Evolutionary conservation across 2,888 invertebrate species (phyloP).

Genomic region (Nyleta sp.): DNA sequence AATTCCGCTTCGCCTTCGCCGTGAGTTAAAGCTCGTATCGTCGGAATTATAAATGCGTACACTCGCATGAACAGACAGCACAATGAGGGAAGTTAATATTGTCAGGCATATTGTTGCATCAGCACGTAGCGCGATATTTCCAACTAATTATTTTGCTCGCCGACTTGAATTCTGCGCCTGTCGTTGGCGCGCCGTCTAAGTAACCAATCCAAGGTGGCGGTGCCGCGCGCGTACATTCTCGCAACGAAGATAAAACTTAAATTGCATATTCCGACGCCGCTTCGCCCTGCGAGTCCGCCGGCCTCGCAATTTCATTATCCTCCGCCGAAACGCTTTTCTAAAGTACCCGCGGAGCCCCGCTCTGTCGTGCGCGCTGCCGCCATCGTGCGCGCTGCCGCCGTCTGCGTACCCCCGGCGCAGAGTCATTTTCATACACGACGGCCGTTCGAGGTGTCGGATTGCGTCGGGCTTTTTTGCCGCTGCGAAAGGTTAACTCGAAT

Average conservation of each 20-base stretch:
- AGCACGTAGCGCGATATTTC: constrained; percentile 54
- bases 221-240: constrained; percentile 53
- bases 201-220: constrained; percentile 63
- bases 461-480: constrained; percentile 33
- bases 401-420: constrained; percentile 37
- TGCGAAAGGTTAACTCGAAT: constrained; percentile 23
- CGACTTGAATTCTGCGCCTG: constrained; percentile 60
- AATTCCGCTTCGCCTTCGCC: constrained; percentile 19
- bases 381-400: constrained; percentile 21
- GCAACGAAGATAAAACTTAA: constrained; percentile 63
- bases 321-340: constrained; percentile 59
- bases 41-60: constrained; percentile 32
- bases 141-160: constrained; percentile 62
- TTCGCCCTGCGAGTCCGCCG: constrained; percentile 58
- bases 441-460: constrained; percentile 41
- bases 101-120: constrained; percentile 56
- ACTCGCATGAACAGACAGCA: constrained; percentile 37
- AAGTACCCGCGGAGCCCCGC: constrained; percentile 55
- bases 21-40: constrained; percentile 33
- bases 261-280: constrained; percentile 60
- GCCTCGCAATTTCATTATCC: constrained; percentile 64
- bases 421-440: constrained; percentile 59
- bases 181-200: constrained; percentile 56
- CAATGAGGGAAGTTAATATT: constrained; percentile 50
- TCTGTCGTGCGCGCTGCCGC: constrained; percentile 15